A percentile compares a stretch with the other conserved stretches of the same genome.
These are phyloP conservation scores for Prolemur simus DNA, from an alignment of 2,113 vertebrate genomes.

Conservation along the genomic window DNA sequence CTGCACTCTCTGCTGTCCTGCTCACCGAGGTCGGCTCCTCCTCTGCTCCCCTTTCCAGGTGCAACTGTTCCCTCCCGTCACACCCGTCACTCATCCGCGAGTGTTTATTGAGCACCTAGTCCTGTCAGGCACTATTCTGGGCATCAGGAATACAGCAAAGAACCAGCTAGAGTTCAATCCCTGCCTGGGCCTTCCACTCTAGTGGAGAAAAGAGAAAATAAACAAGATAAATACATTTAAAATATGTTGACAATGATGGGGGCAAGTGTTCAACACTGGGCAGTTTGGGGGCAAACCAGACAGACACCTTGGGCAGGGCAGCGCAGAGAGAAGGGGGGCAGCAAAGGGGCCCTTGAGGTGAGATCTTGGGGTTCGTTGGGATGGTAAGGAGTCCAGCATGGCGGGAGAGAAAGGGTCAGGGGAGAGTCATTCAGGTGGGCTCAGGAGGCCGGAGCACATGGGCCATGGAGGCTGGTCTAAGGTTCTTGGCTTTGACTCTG, in stretches of 20 bases:
- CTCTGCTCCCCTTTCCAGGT: rapidly evolving
- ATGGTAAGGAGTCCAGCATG: rapidly evolving
- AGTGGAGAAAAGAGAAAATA: background rate
- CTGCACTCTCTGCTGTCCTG: too few species aligned
- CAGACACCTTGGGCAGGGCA: rapidly evolving
- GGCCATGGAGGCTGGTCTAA: background rate
- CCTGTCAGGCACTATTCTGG: background rate
- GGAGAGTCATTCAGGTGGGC: background rate
- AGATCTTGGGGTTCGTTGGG: rapidly evolving
- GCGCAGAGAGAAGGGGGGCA: too few species aligned
- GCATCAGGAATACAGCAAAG: rapidly evolving
- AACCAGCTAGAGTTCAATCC: too few species aligned
- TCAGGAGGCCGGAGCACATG: rapidly evolving
- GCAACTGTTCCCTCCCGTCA: rapidly evolving
- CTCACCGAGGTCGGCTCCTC: rapidly evolving
- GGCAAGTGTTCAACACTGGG: rapidly evolving
- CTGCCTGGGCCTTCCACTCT: background rate
- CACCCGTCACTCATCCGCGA: rapidly evolving
- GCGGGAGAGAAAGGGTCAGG: background rate
- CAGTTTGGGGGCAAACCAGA: background rate
- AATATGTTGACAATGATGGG: background rate
- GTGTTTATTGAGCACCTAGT: rapidly evolving
- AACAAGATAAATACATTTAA: background rate
- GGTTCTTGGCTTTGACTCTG: background rate
- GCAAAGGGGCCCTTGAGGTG: too few species aligned